Percentiles rank a stretch among this genome's conserved stretches.
Evolutionary conservation across 2,797 vertebrate species (phyloP).

Genomic region (Poecile montanus): DNA sequence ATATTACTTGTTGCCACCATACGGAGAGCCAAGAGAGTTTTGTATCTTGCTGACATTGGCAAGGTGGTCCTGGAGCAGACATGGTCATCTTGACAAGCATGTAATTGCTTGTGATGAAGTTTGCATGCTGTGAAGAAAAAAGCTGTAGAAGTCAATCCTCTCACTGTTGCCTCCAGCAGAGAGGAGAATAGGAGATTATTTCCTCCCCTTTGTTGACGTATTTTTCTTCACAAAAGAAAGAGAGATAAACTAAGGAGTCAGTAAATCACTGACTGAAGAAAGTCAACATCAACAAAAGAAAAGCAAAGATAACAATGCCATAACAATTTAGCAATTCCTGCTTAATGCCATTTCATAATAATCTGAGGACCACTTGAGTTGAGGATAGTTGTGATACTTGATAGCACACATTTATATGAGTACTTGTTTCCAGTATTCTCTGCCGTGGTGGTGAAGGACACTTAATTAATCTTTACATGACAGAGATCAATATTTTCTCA

Average conservation of each 20-base stretch:
- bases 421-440: background rate
- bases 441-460: background rate
- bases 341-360: background rate
- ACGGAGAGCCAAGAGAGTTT: background rate
- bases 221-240: background rate
- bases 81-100: background rate
- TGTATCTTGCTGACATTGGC: background rate
- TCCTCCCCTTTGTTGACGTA: background rate
- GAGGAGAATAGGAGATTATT: background rate
- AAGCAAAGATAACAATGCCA: background rate
- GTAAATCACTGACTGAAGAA: background rate
- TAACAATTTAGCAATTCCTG: background rate
- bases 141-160: background rate
- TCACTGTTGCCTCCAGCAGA: background rate
- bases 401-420: background rate
- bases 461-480: background rate
- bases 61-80: background rate
- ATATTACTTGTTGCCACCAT: background rate
- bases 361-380: background rate
- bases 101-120: background rate
- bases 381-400: background rate
- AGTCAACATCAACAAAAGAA: background rate
- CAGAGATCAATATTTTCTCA: background rate
- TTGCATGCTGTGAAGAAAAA: background rate
- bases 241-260: background rate